Evolutionary conservation across 2,888 invertebrate genomes (phyloP).

Genomic region (Drosophila buzzatii): DNA sequence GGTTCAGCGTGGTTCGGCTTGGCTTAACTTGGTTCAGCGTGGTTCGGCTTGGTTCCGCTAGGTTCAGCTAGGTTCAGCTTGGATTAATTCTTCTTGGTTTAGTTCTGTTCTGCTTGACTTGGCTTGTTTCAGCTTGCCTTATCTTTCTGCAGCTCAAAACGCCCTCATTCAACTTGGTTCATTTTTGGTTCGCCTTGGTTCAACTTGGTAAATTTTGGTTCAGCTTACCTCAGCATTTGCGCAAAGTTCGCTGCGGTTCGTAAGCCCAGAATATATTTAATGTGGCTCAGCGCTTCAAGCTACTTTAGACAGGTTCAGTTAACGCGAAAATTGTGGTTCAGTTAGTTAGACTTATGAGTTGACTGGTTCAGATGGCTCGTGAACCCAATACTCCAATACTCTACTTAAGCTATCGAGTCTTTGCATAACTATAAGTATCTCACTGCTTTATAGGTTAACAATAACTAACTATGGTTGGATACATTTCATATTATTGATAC

Average conservation of each 20-base stretch:
- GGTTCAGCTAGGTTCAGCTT: neutral
- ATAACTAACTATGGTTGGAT: neutral
- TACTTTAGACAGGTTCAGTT: neutral
- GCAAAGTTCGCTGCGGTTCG: too few relatives aligned
- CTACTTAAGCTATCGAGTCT: too few relatives aligned
- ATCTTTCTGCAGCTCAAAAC: neutral
- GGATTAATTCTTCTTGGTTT: too few relatives aligned
- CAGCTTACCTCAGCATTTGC: neutral
- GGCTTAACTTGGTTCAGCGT: neutral
- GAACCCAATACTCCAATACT: too few relatives aligned
- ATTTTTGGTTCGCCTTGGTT: neutral
- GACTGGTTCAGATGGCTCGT: too few relatives aligned
- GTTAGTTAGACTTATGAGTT: too few relatives aligned
- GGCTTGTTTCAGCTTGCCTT: neutral
- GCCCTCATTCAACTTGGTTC: neutral
- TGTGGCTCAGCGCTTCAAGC: neutral
- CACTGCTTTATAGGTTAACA: neutral
- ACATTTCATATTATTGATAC: neutral
- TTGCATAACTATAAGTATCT: too few relatives aligned
- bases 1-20: neutral
- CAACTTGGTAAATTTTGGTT: neutral
- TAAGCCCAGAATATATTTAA: too few relatives aligned
- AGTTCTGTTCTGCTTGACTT: neutral
- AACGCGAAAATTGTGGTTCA: neutral
- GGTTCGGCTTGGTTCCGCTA: neutral